A percentile compares a stretch with the other conserved stretches of the same genome.
These are phyloP conservation scores for Acanthococcus lagerstroemiae DNA, from an alignment of 2,888 invertebrate species.

Conservation along the genomic window DNA sequence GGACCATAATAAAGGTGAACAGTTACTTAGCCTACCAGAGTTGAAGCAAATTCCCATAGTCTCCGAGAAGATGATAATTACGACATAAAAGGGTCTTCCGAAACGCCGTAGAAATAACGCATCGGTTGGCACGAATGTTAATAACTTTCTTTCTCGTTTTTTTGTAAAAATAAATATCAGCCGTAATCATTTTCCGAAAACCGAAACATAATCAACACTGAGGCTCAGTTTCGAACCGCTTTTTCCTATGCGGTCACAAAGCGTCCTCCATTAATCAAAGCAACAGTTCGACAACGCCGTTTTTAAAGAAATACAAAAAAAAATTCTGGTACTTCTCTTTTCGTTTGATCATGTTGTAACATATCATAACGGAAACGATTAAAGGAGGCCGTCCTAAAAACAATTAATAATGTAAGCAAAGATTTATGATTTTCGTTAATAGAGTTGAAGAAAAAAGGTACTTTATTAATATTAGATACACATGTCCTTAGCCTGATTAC, in stretches of 20 bases:
- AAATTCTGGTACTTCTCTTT: neutral
- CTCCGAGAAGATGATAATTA: too few species aligned
- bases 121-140: neutral
- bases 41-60: conserved; percentile 46
- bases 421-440: conserved; percentile 14
- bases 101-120: too few species aligned
- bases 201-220: conserved; percentile 23
- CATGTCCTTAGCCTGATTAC: conserved; percentile 27
- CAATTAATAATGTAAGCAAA: conserved; percentile 2
- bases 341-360: conserved; percentile 6
- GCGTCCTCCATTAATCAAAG: conserved; percentile 14
- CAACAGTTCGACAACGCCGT: conserved; percentile 15
- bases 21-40: conserved; percentile 45
- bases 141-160: conserved; percentile 19
- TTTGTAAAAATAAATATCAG: conserved; percentile 28
- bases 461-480: conserved; percentile 24
- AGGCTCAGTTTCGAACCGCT: too few species aligned
- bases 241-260: neutral
- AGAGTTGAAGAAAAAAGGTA: conserved; percentile 15
- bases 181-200: conserved; percentile 28
- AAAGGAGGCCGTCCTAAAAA: neutral
- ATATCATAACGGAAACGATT: conserved; percentile 4
- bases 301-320: neutral
- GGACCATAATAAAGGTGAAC: too few species aligned
- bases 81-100: too few species aligned